Conservation (phyloP, 1,140 invertebrate species). For the Contarinia nasturtii region DNA sequence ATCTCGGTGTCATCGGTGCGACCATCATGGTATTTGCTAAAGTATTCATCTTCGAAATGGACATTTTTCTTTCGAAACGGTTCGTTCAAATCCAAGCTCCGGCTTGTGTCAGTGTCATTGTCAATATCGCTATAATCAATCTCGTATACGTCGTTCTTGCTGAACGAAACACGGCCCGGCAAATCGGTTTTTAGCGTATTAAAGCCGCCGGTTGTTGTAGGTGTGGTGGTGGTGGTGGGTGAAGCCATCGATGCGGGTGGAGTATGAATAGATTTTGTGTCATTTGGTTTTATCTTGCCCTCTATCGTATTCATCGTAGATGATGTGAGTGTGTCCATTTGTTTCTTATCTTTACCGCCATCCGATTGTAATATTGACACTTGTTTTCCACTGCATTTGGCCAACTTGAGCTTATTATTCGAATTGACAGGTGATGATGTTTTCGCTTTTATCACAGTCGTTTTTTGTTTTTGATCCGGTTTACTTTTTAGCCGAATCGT, state of each 20-base stretch:
- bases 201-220: neutral
- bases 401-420: too few relatives aligned
- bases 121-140: slow-evolving; percentile 19
- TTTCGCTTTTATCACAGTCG: too few relatives aligned
- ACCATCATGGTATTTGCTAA: slow-evolving; percentile 11
- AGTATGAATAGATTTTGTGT: neutral
- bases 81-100: neutral
- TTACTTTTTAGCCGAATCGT: too few relatives aligned
- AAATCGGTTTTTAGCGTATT: slow-evolving; percentile 15
- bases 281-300: neutral
- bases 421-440: too few relatives aligned
- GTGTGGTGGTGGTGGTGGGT: neutral
- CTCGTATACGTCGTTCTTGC: slow-evolving; percentile 11
- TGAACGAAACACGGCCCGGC: slow-evolving; percentile 20
- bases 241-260: too few relatives aligned
- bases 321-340: neutral
- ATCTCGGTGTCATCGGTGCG: slow-evolving; percentile 19
- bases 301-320: slow-evolving; percentile 8
- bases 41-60: slow-evolving; percentile 11
- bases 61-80: slow-evolving; percentile 3
- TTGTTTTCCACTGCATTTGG: too few relatives aligned
- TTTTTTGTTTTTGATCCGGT: too few relatives aligned
- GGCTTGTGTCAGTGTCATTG: slow-evolving; percentile 14
- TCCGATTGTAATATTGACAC: too few relatives aligned
- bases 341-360: neutral